Evolutionary conservation across 2,113 vertebrate genomes (phyloP), one percentile per base, ranked within the genome.

Genomic region (Amphiprion ocellaris): DNA sequence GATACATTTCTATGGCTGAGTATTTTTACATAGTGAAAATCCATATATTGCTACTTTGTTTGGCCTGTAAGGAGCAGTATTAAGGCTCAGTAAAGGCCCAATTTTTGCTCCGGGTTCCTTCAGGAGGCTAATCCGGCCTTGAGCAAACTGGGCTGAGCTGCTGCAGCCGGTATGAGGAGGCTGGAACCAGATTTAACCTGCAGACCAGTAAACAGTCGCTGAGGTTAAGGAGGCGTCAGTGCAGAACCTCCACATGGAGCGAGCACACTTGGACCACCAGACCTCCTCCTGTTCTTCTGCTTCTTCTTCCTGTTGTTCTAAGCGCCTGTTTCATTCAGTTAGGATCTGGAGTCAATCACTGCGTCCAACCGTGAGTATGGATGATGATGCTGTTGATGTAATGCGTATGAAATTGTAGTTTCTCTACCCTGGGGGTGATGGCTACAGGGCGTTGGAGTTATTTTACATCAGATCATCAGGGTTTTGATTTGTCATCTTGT

Each of bases 331-430:
- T 15, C 66, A 15, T 67, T 86, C 87, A 69, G 11, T 66, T 47
- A 83, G 86, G 91, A 91, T 83, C 89, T 66, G 91, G 90, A 92
- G 74, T 83, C 88, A 37, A 66, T 77, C 26, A 2, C 75, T 37
- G 79, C 80, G 41, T 86, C 89, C 83, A 28, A 68, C 53, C 41
- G 86, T 90, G 74, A 90, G 91, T 61, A 79, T 28, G 7, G 7
- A 16, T 4, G 46, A 33, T 11, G 60, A 75, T 65, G 37, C 67
- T 54, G 44, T 52, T 44, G 30, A 24, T 10, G 11, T 52, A 6
- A 58, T 4, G 1, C 14, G 8, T 15, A 44, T 15, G 41, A 15
- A 15, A 4, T 0, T 6, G 56, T 28, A 23, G 14, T 52, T 16
- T 46, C 14, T 44, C 2, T 15, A 10, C 39, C 10, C 47, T 19